A percentile compares a stretch with the other conserved stretches of the same genome.
Conservation (phyloP, 1,140 invertebrate genomes). For the Drosophila rhopaloa region DNA sequence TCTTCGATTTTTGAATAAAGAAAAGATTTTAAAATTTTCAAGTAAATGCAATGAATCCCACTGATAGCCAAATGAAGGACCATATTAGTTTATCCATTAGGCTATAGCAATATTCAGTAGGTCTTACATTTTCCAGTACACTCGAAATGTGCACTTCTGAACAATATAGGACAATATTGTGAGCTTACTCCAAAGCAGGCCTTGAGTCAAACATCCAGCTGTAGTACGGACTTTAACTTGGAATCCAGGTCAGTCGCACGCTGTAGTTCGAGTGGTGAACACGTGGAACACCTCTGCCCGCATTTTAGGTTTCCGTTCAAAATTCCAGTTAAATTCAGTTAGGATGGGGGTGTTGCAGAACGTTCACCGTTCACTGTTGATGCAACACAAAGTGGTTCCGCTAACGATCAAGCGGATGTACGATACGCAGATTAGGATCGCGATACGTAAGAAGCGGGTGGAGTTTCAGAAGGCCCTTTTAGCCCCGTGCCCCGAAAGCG, state of each 20-base stretch:
- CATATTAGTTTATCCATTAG: too few relatives aligned
- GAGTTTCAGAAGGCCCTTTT: background rate
- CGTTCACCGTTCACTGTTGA: background rate
- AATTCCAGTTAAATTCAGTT: slow-evolving; percentile 15
- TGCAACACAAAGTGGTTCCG: background rate
- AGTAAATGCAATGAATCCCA: too few relatives aligned
- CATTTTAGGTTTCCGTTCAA: slow-evolving; percentile 8
- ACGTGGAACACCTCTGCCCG: background rate
- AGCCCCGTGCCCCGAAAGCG: slow-evolving; percentile 6
- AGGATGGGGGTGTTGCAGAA: slow-evolving; percentile 6
- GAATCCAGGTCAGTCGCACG: background rate
- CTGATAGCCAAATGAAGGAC: too few relatives aligned
- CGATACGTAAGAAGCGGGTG: background rate
- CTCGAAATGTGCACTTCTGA: too few relatives aligned
- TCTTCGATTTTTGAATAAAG: too few relatives aligned
- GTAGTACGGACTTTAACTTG: background rate
- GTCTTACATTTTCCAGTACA: too few relatives aligned
- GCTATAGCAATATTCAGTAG: too few relatives aligned
- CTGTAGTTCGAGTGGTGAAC: background rate
- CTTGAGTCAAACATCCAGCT: background rate
- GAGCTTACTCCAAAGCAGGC: slow-evolving; percentile 1
- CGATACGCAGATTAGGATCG: background rate
- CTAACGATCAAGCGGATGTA: background rate
- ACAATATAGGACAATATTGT: background rate
- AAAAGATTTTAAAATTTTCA: too few relatives aligned